Conservation (phyloP, 1,140 invertebrate genomes). For the Orius laevigatus region DNA sequence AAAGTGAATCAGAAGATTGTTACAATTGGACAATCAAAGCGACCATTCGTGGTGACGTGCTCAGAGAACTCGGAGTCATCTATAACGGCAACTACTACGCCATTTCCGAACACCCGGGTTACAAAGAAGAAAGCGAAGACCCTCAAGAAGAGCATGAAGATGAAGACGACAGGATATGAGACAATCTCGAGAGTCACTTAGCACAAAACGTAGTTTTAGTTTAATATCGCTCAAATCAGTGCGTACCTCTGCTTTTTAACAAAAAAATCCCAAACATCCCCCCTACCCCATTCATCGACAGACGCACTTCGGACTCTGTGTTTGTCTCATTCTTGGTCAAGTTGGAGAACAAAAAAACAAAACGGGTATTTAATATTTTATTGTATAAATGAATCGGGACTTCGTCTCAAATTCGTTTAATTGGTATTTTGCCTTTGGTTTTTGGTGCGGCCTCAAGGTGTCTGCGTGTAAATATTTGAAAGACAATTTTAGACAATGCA, state of each 20-base stretch:
- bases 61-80: conserved; percentile 78
- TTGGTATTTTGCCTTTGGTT: too few relatives aligned
- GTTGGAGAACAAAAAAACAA: conserved; percentile 4
- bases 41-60: conserved; percentile 73
- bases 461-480: too few relatives aligned
- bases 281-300: not conserved
- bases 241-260: conserved; percentile 5
- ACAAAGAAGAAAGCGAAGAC: conserved; percentile 71
- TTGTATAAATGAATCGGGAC: too few relatives aligned
- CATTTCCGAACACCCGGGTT: conserved; percentile 83
- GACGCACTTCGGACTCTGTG: conserved; percentile 4
- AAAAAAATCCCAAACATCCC: too few relatives aligned
- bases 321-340: conserved; percentile 9
- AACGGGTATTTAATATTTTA: conserved; percentile 5
- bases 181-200: conserved; percentile 12
- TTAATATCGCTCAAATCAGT: conserved; percentile 6
- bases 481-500: too few relatives aligned
- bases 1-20: conserved; percentile 78
- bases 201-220: conserved; percentile 3
- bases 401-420: too few relatives aligned
- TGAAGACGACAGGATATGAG: conserved; percentile 28
- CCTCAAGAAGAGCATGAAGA: conserved; percentile 62
- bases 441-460: too few relatives aligned
- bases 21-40: conserved; percentile 91
- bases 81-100: conserved; percentile 92